Percentiles rank a stretch among this genome's conserved stretches.
Conservation (phyloP, 2,797 vertebrate species). For the Tiaroga cobitis region DNA sequence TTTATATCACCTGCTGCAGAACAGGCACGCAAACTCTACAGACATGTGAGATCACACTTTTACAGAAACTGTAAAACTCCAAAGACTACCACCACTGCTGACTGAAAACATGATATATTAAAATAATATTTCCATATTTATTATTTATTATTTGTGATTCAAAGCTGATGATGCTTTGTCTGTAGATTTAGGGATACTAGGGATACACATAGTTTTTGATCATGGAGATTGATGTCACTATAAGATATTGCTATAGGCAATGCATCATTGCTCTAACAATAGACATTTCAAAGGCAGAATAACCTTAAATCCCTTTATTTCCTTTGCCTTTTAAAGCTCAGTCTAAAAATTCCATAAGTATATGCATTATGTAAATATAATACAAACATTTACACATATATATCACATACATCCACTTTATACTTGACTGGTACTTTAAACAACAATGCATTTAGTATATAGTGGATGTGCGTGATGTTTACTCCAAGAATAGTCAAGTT, state of each 20-base stretch:
- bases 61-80: background rate
- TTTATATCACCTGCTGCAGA: too few species aligned
- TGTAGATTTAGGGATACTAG: background rate
- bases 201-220: background rate
- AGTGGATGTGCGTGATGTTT: background rate
- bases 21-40: background rate
- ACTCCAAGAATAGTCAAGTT: background rate
- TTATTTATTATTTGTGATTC: background rate
- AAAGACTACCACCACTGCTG: background rate
- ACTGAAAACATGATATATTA: slow-evolving; percentile 10
- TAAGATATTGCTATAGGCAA: background rate
- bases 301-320: background rate
- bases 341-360: background rate
- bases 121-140: slow-evolving; percentile 11
- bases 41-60: background rate
- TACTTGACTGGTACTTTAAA: too few species aligned
- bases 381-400: too few species aligned
- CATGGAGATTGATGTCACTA: background rate
- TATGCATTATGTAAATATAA: background rate
- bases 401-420: too few species aligned
- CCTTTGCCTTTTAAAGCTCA: background rate
- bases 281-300: background rate
- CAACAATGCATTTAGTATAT: background rate
- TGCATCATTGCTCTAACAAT: background rate
- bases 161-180: background rate